phyloP scores from a whole-genome alignment of 1,140 invertebrate species.

The Latrodectus geometricus region DNA sequence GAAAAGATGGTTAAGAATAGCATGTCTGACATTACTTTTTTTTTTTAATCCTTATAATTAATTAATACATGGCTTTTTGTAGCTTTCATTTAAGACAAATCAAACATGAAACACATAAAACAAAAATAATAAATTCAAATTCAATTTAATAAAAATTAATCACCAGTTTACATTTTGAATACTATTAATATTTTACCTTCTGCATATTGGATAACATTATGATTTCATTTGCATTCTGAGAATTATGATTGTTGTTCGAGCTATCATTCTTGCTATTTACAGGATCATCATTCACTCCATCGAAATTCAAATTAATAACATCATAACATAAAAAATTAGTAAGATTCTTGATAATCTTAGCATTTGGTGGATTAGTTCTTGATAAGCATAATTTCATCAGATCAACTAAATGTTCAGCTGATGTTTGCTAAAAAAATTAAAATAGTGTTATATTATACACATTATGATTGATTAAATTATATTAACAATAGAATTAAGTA shows the following conservation, averaged over 20 bases:
- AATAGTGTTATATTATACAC: neutral
- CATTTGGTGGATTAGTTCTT: constrained; percentile 83
- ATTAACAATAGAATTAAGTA: too few species aligned
- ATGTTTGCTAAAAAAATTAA: constrained; percentile 75
- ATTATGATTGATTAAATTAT: too few species aligned
- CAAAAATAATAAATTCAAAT: too few species aligned
- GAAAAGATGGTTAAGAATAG: too few species aligned
- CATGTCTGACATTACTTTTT: too few species aligned
- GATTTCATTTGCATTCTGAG: constrained; percentile 65
- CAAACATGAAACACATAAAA: too few species aligned
- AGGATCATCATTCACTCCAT: constrained; percentile 66
- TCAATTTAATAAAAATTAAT: too few species aligned
- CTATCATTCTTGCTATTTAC: neutral
- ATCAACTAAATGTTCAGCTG: constrained; percentile 82
- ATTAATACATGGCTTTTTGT: too few species aligned
- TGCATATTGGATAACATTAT: constrained; percentile 68
- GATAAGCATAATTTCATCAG: constrained; percentile 82
- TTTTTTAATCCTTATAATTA: too few species aligned
- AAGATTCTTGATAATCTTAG: constrained; percentile 89
- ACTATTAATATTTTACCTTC: constrained; percentile 63
- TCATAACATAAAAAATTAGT: constrained; percentile 89
- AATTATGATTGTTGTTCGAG: neutral
- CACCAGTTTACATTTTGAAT: too few species aligned
- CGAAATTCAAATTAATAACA: constrained; percentile 71
- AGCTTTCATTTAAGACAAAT: too few species aligned